Evolutionary conservation across 2,888 invertebrate species (phyloP), one percentile per base, ranked within the genome.

Genomic region (Eurytoma adleriae): DNA sequence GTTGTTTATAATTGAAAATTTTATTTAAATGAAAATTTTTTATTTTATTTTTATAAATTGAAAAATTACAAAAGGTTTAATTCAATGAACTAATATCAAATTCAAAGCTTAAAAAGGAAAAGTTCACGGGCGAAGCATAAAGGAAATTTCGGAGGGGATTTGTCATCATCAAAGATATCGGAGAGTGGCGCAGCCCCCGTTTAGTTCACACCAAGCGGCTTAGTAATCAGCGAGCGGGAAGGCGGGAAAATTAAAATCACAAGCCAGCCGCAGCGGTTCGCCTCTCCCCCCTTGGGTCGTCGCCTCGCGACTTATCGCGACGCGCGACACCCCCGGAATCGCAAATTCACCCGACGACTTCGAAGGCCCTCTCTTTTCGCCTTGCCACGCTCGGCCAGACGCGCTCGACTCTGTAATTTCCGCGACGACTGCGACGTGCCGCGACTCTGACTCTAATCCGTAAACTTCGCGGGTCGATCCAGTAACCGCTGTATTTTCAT

Each of bases 241-340:
- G 16, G 62, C 48, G 64, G 71, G 16, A 30, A 64, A 79, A 74
- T 79, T 75, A 71, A 79, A 79, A 79, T 75, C 75, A 70, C 79
- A 69, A 75, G 79, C 66, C 62, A 64, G 13, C 27, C 24, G 20
- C 18, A 50, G 40, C 16, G 20, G 40, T 57, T 59, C 24, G 27
- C 24, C 24, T 64, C 54, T 68, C 62, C 69, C 72, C 72, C 61
- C 68, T 75, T 68, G 59, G 16, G 27, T 59, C 71, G 2, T 16
- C 54, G 56, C 50, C 67, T 61, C 13, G 20, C 78, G 64, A 59
- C 59, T 48, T 68, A 59, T 57, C 66, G 27, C 30, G 50, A 13
- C 52, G 48, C 27, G 30, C 27, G 18, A 62, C 54, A 62, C n/a
- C 54, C 24, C 50, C 50, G 48, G 70, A 77, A 77, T 77, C 70